Evolutionary conservation across 1,140 invertebrate genomes (phyloP).

Genomic region (Pseudomyrmex cubaensis): DNA sequence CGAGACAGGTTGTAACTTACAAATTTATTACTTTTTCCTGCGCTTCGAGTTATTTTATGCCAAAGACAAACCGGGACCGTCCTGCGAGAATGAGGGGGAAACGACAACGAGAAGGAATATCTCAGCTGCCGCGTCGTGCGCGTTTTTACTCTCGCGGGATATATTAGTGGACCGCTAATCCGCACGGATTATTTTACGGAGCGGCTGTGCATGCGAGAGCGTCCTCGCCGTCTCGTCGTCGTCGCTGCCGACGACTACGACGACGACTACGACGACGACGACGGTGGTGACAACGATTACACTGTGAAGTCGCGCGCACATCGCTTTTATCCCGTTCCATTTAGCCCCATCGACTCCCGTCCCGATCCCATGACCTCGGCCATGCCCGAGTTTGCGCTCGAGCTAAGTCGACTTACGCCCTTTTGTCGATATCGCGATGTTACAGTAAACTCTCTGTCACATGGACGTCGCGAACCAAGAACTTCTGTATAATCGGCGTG

Average conservation of each 20-base stretch:
- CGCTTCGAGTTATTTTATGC: conserved; percentile 78
- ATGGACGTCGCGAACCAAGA: neutral
- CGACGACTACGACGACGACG: neutral
- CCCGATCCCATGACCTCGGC: conserved; percentile 50
- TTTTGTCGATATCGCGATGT: conserved; percentile 60
- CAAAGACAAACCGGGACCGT: conserved; percentile 77
- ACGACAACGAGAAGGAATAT: conserved; percentile 77
- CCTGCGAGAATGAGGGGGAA: conserved; percentile 28
- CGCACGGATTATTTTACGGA: conserved; percentile 80
- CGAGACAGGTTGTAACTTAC: conserved; percentile 72
- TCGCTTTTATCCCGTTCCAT: conserved; percentile 46
- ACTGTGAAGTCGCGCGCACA: neutral
- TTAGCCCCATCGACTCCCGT: conserved; percentile 50
- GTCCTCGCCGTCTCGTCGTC: conserved; percentile 17
- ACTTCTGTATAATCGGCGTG: neutral
- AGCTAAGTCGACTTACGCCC: conserved; percentile 54
- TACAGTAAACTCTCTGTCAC: conserved; percentile 55
- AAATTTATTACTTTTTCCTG: conserved; percentile 81
- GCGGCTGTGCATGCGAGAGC: conserved; percentile 71
- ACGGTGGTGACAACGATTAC: conserved; percentile 1
- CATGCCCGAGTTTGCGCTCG: conserved; percentile 55
- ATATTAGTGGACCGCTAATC: conserved; percentile 83
- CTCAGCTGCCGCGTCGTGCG: conserved; percentile 80
- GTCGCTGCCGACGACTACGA: conserved; percentile 42
- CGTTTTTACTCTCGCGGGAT: conserved; percentile 81